Evolutionary conservation across 92 coral and sea anemone species (phyloP).

Genomic region (Umimayanthus kanabou): DNA sequence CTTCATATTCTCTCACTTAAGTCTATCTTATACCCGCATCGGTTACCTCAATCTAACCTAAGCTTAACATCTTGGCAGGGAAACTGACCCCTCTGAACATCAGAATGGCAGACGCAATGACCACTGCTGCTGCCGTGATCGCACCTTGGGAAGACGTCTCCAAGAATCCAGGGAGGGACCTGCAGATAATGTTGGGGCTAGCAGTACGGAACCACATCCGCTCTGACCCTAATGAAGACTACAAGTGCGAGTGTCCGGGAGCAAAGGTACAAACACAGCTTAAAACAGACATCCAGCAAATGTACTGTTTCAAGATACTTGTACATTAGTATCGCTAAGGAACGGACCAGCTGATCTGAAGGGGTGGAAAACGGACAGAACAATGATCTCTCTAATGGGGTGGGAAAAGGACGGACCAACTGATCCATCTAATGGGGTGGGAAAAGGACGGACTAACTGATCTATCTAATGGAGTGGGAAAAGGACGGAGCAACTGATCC

Average conservation of each 20-base stretch:
- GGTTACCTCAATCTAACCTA: background rate
- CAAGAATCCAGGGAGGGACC: constrained; percentile 74
- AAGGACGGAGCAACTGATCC: too few species aligned
- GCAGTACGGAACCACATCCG: constrained; percentile 55
- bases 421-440: too few species aligned
- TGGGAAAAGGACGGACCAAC: too few species aligned
- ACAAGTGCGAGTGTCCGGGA: constrained; percentile 42
- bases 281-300: background rate
- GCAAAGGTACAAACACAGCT: constrained; percentile 28
- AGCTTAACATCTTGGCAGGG: background rate
- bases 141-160: constrained; percentile 60
- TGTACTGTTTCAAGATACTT: too few species aligned
- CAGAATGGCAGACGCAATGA: constrained; percentile 83
- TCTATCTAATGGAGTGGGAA: too few species aligned
- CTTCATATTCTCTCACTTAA: background rate
- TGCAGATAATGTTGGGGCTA: constrained; percentile 79
- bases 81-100: constrained; percentile 55
- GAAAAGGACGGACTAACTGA: too few species aligned
- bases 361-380: too few species aligned
- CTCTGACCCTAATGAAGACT: constrained; percentile 45
- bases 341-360: too few species aligned
- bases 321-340: too few species aligned
- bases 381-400: too few species aligned
- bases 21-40: background rate
- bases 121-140: constrained; percentile 76